Percentiles rank a stretch among this genome's conserved stretches.
These are phyloP conservation scores for Pseudomyrmex concolor DNA, from an alignment of 1,140 invertebrate species.

Conservation along the genomic window DNA sequence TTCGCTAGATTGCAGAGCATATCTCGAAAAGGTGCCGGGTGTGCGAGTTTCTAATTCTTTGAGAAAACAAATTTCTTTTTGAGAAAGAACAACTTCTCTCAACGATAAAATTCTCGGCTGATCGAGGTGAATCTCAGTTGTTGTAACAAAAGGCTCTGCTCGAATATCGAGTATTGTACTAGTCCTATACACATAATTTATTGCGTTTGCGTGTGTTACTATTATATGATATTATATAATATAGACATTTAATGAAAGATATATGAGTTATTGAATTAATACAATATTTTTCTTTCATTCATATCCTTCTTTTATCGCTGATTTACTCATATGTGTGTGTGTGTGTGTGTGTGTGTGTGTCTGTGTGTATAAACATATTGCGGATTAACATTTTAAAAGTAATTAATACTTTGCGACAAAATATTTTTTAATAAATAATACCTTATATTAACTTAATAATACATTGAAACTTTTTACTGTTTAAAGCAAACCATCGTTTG, in stretches of 20 bases:
- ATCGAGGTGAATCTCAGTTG: not conserved
- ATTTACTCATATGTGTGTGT: too few relatives aligned
- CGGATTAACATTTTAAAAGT: too few relatives aligned
- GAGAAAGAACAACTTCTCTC: not conserved
- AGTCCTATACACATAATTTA: slow-evolving; percentile 11
- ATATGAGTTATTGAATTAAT: slow-evolving; percentile 8
- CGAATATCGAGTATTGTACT: not conserved
- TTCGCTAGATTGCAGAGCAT: slow-evolving; percentile 10
- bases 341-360: too few relatives aligned
- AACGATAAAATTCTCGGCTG: slow-evolving; percentile 4
- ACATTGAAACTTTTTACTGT: too few relatives aligned
- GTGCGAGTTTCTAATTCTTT: not conserved
- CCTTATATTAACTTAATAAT: too few relatives aligned
- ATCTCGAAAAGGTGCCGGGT: not conserved
- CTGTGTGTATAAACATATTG: too few relatives aligned
- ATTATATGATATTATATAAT: slow-evolving; percentile 30
- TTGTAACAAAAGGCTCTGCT: not conserved
- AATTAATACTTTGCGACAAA: too few relatives aligned
- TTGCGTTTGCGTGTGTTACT: slow-evolving; percentile 32
- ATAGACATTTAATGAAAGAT: not conserved
- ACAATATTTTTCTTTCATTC: too few relatives aligned
- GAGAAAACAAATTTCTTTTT: not conserved
- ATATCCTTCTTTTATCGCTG: not conserved
- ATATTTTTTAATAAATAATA: too few relatives aligned
- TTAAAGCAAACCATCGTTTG: too few relatives aligned